Evolutionary conservation across 2,113 vertebrate species (phyloP).

Genomic region (Ornithorhynchus anatinus): DNA sequence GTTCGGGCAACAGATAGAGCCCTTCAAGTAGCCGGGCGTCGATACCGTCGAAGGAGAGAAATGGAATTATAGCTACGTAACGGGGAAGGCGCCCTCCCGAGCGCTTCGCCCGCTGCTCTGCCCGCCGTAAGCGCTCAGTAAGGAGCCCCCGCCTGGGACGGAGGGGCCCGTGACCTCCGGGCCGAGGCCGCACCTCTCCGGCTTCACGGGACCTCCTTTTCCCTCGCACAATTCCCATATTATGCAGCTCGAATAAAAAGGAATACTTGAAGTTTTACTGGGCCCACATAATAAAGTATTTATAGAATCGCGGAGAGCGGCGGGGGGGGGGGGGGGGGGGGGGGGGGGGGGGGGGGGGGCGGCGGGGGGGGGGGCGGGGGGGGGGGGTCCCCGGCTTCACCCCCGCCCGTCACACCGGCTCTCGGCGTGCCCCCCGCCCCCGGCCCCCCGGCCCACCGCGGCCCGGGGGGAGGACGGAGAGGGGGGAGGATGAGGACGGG

Average conservation of each 20-base stretch:
- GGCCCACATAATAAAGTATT: slow-evolving; percentile 83
- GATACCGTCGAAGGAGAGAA: no score
- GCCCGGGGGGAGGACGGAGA: fast-evolving
- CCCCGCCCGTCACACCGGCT: not conserved
- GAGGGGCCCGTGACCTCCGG: slow-evolving; percentile 23
- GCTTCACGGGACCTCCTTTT: slow-evolving; percentile 67
- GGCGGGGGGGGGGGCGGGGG: no score
- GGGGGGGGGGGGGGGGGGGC: not conserved
- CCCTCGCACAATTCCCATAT: slow-evolving; percentile 75
- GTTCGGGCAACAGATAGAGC: no score
- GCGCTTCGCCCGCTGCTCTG: no score
- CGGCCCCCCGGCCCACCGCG: no score
- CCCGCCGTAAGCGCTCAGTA: slow-evolving; percentile 4
- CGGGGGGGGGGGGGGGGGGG: slow-evolving; percentile 8
- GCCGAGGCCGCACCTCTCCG: slow-evolving; percentile 70
- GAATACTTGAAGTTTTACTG: slow-evolving; percentile 80
- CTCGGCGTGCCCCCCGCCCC: not conserved
- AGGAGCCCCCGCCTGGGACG: slow-evolving; percentile 26
- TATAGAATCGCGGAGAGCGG: slow-evolving; percentile 73
- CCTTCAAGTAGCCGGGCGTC: no score
- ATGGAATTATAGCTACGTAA: no score
- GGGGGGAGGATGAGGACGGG: not conserved
- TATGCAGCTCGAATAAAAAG: slow-evolving; percentile 78
- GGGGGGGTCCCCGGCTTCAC: slow-evolving; percentile 38
- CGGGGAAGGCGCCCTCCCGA: no score